Evolutionary conservation across 2,113 vertebrate genomes (phyloP).

Genomic region (Saccopteryx bilineata): DNA sequence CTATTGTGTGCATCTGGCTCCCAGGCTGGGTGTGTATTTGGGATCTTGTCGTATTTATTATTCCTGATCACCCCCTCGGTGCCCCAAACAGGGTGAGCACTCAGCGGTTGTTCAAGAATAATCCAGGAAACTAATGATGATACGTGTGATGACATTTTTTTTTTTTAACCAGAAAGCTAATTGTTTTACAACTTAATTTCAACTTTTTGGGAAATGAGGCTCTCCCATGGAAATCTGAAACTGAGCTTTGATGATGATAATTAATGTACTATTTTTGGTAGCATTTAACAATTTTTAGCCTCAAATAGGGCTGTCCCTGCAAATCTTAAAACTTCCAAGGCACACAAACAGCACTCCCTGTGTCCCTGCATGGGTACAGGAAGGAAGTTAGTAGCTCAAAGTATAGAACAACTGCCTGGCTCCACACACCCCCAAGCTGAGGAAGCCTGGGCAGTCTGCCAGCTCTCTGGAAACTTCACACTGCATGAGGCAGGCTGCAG

Average conservation of each 20-base stretch:
- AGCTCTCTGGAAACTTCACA: slow-evolving; percentile 71
- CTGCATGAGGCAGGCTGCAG: slow-evolving; percentile 14
- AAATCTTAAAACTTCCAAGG: slow-evolving; percentile 65
- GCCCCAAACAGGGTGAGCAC: neutral
- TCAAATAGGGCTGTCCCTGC: slow-evolving; percentile 60
- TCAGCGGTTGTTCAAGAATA: neutral
- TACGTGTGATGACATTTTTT: neutral
- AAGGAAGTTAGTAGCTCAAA: slow-evolving; percentile 82
- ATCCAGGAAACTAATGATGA: neutral
- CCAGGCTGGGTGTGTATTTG: neutral
- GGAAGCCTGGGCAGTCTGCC: slow-evolving; percentile 77
- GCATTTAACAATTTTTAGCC: slow-evolving; percentile 32
- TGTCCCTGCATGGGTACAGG: slow-evolving; percentile 73
- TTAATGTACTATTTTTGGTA: neutral
- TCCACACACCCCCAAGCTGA: slow-evolving; percentile 69
- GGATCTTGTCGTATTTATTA: neutral
- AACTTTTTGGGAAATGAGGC: neutral
- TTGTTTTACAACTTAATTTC: slow-evolving; percentile 10
- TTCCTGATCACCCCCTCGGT: neutral
- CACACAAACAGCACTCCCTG: slow-evolving; percentile 65
- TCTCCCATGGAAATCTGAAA: slow-evolving; percentile 20
- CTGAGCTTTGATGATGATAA: neutral
- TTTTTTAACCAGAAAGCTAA: neutral
- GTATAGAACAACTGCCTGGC: slow-evolving; percentile 82
- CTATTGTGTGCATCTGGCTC: neutral